Conservation (phyloP, 2,113 vertebrate genomes). For the Choloepus hoffmanni region DNA sequence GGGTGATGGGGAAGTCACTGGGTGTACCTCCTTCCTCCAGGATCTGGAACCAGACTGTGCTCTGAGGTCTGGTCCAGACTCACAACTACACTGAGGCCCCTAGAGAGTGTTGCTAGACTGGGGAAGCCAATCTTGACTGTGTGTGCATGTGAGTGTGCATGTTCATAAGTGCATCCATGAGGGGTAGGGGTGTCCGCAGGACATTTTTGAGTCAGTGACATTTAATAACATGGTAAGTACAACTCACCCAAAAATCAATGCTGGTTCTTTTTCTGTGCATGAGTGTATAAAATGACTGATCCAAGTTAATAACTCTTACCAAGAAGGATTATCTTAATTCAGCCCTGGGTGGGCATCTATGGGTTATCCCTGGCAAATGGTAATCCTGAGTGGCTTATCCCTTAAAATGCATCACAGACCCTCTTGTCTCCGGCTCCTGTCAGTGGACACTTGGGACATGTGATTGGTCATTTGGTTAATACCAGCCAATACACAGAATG, state of each 20-base stretch:
- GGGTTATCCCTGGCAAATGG: not conserved
- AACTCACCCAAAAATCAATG: not conserved
- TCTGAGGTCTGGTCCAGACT: not conserved
- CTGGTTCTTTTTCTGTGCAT: fast-evolving
- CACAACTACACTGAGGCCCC: not conserved
- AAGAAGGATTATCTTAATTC: not conserved
- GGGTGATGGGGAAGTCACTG: not conserved
- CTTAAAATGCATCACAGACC: not conserved
- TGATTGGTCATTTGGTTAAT: not conserved
- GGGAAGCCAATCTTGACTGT: not conserved
- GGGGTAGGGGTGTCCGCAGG: fast-evolving
- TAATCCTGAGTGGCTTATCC: not conserved
- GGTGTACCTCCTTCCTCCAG: not conserved
- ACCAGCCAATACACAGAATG: not conserved
- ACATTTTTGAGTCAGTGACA: not conserved
- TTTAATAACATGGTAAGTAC: not conserved
- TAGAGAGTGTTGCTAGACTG: not conserved
- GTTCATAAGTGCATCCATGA: not conserved
- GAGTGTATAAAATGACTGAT: not conserved
- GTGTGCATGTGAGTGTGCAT: fast-evolving
- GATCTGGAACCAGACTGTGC: not conserved
- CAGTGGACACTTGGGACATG: not conserved
- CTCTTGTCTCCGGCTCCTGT: not conserved
- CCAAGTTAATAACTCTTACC: not conserved
- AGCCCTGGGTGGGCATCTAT: not conserved